Evolutionary conservation across 2,113 vertebrate genomes (phyloP).

Genomic region (Dasyornis broadbenti): DNA sequence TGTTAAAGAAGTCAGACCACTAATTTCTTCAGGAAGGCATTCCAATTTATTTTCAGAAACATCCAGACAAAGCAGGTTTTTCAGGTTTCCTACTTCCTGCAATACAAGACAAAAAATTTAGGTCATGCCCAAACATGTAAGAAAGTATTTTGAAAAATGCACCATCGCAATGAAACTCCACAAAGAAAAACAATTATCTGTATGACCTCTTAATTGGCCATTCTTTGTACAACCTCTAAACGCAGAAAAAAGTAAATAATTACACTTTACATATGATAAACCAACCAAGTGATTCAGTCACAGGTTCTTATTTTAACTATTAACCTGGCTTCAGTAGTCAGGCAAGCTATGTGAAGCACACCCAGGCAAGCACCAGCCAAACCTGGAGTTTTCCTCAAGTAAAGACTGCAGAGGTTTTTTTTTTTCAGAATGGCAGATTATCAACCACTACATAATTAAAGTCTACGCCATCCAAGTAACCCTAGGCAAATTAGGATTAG

Average conservation of each 20-base stretch:
- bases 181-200: neutral
- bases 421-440: conserved; percentile 36
- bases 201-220: neutral
- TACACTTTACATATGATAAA: neutral
- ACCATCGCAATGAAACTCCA: neutral
- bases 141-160: neutral
- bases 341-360: neutral
- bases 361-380: neutral
- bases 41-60: conserved; percentile 97
- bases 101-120: conserved; percentile 17
- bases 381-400: neutral
- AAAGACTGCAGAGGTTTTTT: neutral
- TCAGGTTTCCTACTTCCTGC: conserved; percentile 91
- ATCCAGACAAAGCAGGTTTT: conserved; percentile 92
- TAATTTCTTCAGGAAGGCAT: conserved; percentile 90
- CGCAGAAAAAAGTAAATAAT: neutral
- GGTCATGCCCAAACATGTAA: conserved; percentile 25
- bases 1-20: conserved; percentile 82
- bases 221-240: neutral
- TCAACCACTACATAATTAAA: conserved; percentile 22
- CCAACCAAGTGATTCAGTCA: neutral
- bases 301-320: neutral
- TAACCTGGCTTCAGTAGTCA: neutral
- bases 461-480: conserved; percentile 34
- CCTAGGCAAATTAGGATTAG: conserved; percentile 24